Percentiles rank a stretch among this genome's conserved stretches.
Conservation (phyloP, 2,888 invertebrate genomes). For the Charanyca ferruginea region DNA sequence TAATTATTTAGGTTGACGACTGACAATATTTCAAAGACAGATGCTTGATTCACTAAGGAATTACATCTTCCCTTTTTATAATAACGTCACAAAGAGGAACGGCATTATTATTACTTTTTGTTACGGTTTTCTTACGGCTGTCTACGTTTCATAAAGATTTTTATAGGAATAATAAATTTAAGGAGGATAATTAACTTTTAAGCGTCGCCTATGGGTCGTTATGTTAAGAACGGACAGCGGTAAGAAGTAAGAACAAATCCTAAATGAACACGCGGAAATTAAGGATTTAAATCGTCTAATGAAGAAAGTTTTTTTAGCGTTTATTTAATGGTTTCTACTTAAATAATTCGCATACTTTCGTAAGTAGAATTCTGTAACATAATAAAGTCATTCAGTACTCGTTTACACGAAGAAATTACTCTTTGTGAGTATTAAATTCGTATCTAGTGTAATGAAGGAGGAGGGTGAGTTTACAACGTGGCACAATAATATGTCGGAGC, state of each 20-base stretch:
- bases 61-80: slow-evolving; percentile 72
- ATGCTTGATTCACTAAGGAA: slow-evolving; percentile 77
- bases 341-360: slow-evolving; percentile 44
- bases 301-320: slow-evolving; percentile 52
- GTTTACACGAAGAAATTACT: slow-evolving; percentile 54
- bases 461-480: slow-evolving; percentile 63
- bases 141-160: slow-evolving; percentile 73
- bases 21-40: slow-evolving; percentile 78
- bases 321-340: slow-evolving; percentile 50
- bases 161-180: slow-evolving; percentile 73
- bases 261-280: slow-evolving; percentile 64
- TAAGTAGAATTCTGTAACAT: slow-evolving; percentile 38
- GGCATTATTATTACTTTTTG: slow-evolving; percentile 71
- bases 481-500: slow-evolving; percentile 53
- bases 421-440: slow-evolving; percentile 72
- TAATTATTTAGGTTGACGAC: slow-evolving; percentile 82
- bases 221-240: slow-evolving; percentile 35
- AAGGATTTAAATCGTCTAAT: slow-evolving; percentile 66
- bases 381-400: slow-evolving; percentile 39
- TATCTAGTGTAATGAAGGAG: slow-evolving; percentile 73
- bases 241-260: slow-evolving; percentile 42
- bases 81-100: slow-evolving; percentile 66
- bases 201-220: slow-evolving; percentile 55
- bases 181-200: slow-evolving; percentile 64
- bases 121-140: slow-evolving; percentile 72